Percentiles rank a stretch among this genome's conserved stretches.
Evolutionary conservation across 2,888 invertebrate genomes (phyloP).

Genomic region (Nemapogon koenigi): DNA sequence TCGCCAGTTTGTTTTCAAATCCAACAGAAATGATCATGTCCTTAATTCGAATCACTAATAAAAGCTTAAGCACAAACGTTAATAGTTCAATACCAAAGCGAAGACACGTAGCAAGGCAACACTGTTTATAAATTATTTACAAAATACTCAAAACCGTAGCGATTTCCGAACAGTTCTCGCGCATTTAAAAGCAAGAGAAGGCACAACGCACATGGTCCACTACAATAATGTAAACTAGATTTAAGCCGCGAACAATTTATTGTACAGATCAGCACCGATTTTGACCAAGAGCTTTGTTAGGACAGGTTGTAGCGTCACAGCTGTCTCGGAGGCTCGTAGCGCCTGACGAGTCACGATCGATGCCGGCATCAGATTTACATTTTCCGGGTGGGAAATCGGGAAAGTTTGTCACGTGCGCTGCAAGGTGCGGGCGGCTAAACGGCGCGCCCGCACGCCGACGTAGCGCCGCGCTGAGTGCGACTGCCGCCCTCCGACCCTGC

Average conservation of each 20-base stretch:
- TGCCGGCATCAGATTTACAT: conserved; percentile 61
- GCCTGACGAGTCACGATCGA: conserved; percentile 53
- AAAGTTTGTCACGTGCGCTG: conserved; percentile 58
- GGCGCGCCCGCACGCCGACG: conserved; percentile 60
- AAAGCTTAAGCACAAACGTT: too few relatives aligned
- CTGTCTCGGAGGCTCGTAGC: conserved; percentile 44
- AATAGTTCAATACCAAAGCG: conserved; percentile 54
- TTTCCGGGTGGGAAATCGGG: conserved; percentile 58
- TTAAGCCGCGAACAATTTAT: too few relatives aligned
- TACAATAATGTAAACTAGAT: conserved; percentile 19
- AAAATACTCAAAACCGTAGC: not conserved
- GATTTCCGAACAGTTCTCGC: conserved; percentile 1
- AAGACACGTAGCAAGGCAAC: conserved; percentile 65
- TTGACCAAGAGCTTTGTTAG: conserved; percentile 50
- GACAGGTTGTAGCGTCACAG: conserved; percentile 49
- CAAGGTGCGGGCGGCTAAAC: conserved; percentile 41
- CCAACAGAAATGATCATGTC: too few relatives aligned
- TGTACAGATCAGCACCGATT: too few relatives aligned
- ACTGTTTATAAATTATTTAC: conserved; percentile 27
- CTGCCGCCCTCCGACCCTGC: conserved; percentile 15
- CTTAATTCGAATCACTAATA: too few relatives aligned
- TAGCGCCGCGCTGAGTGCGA: conserved; percentile 60
- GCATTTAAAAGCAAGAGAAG: conserved; percentile 34
- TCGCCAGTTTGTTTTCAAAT: too few relatives aligned
- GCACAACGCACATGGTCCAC: conserved; percentile 58